Evolutionary conservation across 2,113 vertebrate genomes (phyloP), one percentile per base, ranked within the genome.

Genomic region (Phainopepla nitens): DNA sequence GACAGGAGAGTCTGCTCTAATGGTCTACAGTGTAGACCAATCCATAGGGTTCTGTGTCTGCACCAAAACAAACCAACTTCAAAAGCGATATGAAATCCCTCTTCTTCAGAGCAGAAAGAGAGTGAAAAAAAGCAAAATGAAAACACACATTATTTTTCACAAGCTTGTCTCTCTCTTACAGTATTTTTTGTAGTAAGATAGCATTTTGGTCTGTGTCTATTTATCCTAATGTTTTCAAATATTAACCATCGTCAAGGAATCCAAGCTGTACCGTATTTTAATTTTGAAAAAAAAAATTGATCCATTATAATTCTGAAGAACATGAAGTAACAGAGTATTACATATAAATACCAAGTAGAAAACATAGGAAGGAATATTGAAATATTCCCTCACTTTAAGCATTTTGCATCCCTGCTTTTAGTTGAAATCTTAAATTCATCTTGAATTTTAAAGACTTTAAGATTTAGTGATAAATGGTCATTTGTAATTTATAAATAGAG

Each of bases 1-100:
- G 61, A 10, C 0, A 0, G 41, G 13, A 70, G 15, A 29, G 5
- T 17, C 41, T 61, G 23, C n/a, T 65, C 42, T 21, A 15, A 5
- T 28, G 29, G 2, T 31, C 21, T n/a, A 17, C 18, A 33, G 7
- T 1, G 7, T 4, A 14, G 6, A 51, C 15, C 50, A 41, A 4
- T 16, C 60, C 25, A 13, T 7, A 1, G 42, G 31, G 28, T 35
- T 75, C 36, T 23, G 29, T 5, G 4, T 36, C 36, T 56, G 16
- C 19, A 56, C 7, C 2, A 2, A 49, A 87, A 72, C 2, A 20
- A 84, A 51, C 3, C 2, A 2, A 42, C 24, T 31, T 33, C 35
- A 47, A 45, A 79, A 22, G 14, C 15, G 16, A 3, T 8, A 10
- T 31, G 35, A 82, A 91, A 91, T 61, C n/a, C 9, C 14, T 53